phyloP scores from a whole-genome alignment of 2,797 vertebrate genomes.

The Merluccius polli region DNA sequence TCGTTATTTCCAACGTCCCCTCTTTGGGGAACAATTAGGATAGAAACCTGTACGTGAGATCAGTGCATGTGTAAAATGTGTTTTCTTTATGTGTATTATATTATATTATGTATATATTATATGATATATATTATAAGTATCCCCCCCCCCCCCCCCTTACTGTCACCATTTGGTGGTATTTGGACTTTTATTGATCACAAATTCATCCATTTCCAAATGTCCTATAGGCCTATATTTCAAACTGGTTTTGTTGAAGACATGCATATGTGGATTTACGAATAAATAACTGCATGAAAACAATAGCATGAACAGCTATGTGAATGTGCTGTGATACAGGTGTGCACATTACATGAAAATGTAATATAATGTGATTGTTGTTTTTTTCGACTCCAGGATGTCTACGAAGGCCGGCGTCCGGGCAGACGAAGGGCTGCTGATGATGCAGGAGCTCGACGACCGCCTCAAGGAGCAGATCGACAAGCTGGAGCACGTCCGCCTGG shows the following conservation, averaged over 20 bases:
- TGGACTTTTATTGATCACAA: not conserved
- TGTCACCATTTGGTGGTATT: not conserved
- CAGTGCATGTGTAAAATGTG: not conserved
- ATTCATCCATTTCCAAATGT: not conserved
- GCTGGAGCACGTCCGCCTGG: slow-evolving; percentile 74
- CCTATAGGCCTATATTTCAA: too few relatives aligned
- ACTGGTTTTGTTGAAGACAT: too few relatives aligned
- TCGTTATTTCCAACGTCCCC: not conserved
- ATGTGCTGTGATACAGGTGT: not conserved
- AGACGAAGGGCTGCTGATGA: slow-evolving; percentile 74
- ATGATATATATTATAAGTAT: too few relatives aligned
- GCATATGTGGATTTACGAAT: not conserved
- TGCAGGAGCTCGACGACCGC: slow-evolving; percentile 77
- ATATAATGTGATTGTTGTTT: not conserved
- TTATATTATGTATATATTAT: too few relatives aligned
- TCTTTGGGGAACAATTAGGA: too few relatives aligned
- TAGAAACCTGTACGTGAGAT: not conserved
- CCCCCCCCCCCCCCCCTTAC: not conserved
- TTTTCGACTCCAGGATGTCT: slow-evolving; percentile 51
- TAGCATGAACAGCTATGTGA: not conserved
- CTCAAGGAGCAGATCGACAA: slow-evolving; percentile 77
- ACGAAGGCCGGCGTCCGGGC: slow-evolving; percentile 34
- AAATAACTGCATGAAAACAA: not conserved
- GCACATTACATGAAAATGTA: not conserved
- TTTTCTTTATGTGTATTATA: too few relatives aligned